Evolutionary conservation across 1,140 invertebrate species (phyloP), one percentile per base, ranked within the genome.

Genomic region (Ruditapes philippinarum): DNA sequence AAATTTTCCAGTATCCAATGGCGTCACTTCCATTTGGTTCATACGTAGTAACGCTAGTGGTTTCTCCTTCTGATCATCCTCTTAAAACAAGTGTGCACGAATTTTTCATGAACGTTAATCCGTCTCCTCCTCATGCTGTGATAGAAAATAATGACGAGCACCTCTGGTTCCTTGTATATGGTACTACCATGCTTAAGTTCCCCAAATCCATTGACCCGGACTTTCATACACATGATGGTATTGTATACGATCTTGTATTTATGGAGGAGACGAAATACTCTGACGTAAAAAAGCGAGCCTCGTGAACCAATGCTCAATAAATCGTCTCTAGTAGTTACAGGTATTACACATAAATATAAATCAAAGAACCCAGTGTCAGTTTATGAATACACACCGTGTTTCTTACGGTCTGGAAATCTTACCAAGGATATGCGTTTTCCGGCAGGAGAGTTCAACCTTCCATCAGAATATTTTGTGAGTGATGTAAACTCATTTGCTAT

Each of bases 201-300:
- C 85, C 83, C 12, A 86, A 78, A 28, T 94, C 94, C 1, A 80
- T 91, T 49, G 95, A 95, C 85, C 95, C 95, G 0, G 95, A 95
- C 85, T 90, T 95, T 12, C 36, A 86, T 5, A 87, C 82, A 17
- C 88, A 90, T 49, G 80, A 91, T 36, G 93, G 90, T 28, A 40
- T 95, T 17, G 60, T 90, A 12, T 94, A 91, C 36, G 88, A 95
- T 78, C 65, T 95, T 14, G 90, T 95, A 45, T 94, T 92, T 78
- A 83, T 91, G 83, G 89, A 91, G 49, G 91, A 92, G n/a, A 33
- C 68, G 33, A 78, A 76, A 2, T 86, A 91, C n/a, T 76, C 84
- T 25, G 45, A 83, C 33, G 74, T 81, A 7, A 70, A 88, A 25
- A 33, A n/a, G n/a, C 5, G 28, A 89, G 25, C 49, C 89, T 9